Evolutionary conservation across 2,888 invertebrate genomes (phyloP).

Genomic region (Ypsolopha scabrella): DNA sequence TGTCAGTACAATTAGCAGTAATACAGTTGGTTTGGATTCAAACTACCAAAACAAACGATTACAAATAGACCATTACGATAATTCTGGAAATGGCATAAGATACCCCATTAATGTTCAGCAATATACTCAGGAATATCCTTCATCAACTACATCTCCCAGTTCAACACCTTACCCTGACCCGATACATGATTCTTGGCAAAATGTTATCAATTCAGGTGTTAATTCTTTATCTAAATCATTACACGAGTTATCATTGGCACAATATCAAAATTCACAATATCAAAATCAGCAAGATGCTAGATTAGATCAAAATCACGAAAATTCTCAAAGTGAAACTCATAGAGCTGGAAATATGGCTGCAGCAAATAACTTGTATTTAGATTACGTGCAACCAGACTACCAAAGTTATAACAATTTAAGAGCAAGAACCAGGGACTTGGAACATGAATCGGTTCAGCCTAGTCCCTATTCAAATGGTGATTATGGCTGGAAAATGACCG

Average conservation of each 20-base stretch:
- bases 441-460: slow-evolving; percentile 37
- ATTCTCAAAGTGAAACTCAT: slow-evolving; percentile 39
- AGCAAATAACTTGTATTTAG: slow-evolving; percentile 51
- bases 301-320: slow-evolving; percentile 27
- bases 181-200: slow-evolving; percentile 40
- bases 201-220: slow-evolving; percentile 25
- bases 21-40: slow-evolving; percentile 29
- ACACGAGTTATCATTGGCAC: slow-evolving; percentile 35
- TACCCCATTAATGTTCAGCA: slow-evolving; percentile 41
- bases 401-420: slow-evolving; percentile 32
- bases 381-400: slow-evolving; percentile 49
- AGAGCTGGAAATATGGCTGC: slow-evolving; percentile 40
- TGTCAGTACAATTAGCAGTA: slow-evolving; percentile 35
- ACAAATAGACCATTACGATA: slow-evolving; percentile 57
- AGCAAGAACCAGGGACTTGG: slow-evolving; percentile 33
- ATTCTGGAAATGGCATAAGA: slow-evolving; percentile 47
- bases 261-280: slow-evolving; percentile 37
- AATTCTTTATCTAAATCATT: slow-evolving; percentile 39
- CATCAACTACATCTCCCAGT: slow-evolving; percentile 38
- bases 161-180: slow-evolving; percentile 40
- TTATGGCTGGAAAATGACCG: slow-evolving; percentile 58
- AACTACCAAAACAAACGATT: slow-evolving; percentile 41
- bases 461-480: slow-evolving; percentile 55
- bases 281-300: slow-evolving; percentile 33
- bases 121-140: slow-evolving; percentile 41